These are phyloP conservation scores for Trichopoda pennipes DNA, from an alignment of 2,888 invertebrate species.

Conservation along the genomic window DNA sequence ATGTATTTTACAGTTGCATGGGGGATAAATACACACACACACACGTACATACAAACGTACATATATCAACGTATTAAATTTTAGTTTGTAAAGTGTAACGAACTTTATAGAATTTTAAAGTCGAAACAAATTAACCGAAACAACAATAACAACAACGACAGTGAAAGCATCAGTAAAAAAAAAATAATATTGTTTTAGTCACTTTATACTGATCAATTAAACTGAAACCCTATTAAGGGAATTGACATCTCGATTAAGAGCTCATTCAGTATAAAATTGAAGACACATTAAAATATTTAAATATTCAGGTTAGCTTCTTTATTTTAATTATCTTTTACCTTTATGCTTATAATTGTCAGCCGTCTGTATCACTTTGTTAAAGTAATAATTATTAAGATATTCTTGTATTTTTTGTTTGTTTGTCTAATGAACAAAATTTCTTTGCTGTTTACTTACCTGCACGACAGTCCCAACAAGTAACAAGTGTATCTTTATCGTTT, in stretches of 20 bases:
- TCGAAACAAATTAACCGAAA: conserved; percentile 40
- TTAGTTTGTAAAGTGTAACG: conserved; percentile 34
- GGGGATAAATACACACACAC: conserved; percentile 24
- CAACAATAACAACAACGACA: conserved; percentile 10
- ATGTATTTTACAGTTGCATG: conserved; percentile 16
- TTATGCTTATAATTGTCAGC: neutral
- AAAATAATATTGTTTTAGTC: neutral
- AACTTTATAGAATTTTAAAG: conserved; percentile 36
- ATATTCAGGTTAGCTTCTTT: conserved; percentile 19
- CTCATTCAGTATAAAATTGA: conserved; percentile 9
- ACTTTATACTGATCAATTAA: conserved; percentile 29
- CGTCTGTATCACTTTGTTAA: neutral
- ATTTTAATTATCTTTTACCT: conserved; percentile 16
- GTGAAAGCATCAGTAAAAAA: neutral
- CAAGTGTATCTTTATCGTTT: conserved; percentile 18
- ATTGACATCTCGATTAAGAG: conserved; percentile 15
- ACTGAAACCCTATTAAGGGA: conserved; percentile 21
- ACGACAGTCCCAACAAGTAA: neutral
- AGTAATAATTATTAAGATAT: conserved; percentile 22
- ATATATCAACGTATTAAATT: conserved; percentile 2
- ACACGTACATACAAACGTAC: neutral
- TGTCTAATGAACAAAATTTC: conserved; percentile 5
- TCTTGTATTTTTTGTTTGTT: neutral
- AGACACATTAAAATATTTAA: conserved; percentile 30
- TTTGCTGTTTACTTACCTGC: conserved; percentile 8